These are phyloP conservation scores for Saccostrea echinata DNA, from an alignment of 1,140 invertebrate species.

Conservation along the genomic window DNA sequence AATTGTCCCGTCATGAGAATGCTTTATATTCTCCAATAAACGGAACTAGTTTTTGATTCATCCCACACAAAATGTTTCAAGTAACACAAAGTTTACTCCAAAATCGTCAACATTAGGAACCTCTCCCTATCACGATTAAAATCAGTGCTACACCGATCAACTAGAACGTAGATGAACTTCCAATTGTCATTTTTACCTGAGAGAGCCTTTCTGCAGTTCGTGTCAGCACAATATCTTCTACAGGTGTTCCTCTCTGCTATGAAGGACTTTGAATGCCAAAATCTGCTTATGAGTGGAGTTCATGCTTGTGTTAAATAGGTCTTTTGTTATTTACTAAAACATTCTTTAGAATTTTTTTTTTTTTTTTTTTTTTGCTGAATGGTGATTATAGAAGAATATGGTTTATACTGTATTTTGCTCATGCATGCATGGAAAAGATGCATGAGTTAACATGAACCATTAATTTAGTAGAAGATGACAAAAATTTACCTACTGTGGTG, in stretches of 20 bases:
- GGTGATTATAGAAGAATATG: not conserved
- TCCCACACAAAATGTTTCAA: not conserved
- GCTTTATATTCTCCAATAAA: conserved; percentile 29
- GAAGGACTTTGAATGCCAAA: not conserved
- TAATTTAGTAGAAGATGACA: not conserved
- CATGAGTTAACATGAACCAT: not conserved
- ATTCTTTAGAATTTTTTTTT: not conserved
- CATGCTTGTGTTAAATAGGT: not conserved
- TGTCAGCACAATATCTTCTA: not conserved
- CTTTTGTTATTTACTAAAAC: conserved; percentile 23
- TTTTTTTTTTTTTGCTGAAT: not conserved
- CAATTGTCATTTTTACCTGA: conserved; percentile 38
- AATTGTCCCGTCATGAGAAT: not conserved
- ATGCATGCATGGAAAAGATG: conserved; percentile 21
- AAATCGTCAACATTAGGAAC: not conserved
- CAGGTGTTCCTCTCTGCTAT: not conserved
- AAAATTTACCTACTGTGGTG: not conserved
- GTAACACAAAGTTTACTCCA: not conserved
- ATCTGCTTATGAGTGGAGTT: conserved; percentile 3
- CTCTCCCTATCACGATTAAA: conserved; percentile 22
- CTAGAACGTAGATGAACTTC: not conserved
- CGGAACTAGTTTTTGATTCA: conserved; percentile 23
- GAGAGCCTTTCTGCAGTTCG: not conserved
- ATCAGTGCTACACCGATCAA: not conserved
- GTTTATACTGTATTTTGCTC: not conserved